Conservation (phyloP, 2,113 vertebrate species). For the Chinchilla lanigera region DNA sequence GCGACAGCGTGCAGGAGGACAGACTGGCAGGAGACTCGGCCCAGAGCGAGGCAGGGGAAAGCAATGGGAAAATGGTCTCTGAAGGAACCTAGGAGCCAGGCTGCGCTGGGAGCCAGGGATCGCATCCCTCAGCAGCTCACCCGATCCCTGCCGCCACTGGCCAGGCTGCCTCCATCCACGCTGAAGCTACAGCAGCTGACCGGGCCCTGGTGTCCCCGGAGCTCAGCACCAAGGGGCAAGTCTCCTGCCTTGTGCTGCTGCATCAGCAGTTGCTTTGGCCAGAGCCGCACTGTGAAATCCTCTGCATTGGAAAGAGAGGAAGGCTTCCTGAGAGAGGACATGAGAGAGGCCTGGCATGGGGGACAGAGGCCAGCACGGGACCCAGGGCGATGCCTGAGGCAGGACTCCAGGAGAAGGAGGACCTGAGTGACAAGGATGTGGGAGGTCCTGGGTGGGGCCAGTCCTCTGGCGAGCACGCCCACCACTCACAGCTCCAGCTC, state of each 20-base stretch:
- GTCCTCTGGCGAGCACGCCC: neutral
- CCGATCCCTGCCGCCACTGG: no score
- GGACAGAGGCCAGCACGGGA: neutral
- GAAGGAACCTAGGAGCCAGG: no score
- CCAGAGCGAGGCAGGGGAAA: no score
- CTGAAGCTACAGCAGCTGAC: no score
- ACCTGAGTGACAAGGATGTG: neutral
- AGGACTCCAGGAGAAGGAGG: neutral
- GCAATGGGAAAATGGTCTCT: no score
- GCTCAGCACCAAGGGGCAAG: neutral
- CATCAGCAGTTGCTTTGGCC: constrained; percentile 83
- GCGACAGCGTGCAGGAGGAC: no score
- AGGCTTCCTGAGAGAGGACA: neutral
- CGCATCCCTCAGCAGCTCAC: no score
- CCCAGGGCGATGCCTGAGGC: neutral
- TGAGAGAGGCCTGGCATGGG: neutral
- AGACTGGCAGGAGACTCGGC: no score
- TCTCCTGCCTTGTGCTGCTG: neutral
- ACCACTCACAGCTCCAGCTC: neutral
- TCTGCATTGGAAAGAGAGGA: constrained; percentile 82
- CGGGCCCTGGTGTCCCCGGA: no score
- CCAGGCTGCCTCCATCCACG: no score
- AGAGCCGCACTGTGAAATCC: constrained; percentile 88
- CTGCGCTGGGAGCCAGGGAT: no score
- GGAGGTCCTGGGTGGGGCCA: neutral